Percentiles rank a stretch among this genome's conserved stretches.
Conservation (phyloP, 2,113 vertebrate genomes). For the Ammodytes dubius region DNA sequence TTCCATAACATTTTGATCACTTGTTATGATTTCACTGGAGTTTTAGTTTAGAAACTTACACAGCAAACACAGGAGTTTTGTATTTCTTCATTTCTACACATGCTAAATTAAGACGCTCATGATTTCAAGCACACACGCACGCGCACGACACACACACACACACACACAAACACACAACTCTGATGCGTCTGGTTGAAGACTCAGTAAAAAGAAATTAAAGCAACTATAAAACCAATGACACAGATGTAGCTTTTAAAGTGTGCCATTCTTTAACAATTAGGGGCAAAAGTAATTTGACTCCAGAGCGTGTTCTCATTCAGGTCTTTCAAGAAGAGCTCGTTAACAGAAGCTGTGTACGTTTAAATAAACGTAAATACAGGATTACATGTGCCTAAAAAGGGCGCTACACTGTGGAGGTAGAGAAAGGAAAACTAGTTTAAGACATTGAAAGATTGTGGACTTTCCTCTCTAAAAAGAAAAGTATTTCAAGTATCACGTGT, state of each 20-base stretch:
- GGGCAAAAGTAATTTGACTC: conserved; percentile 1
- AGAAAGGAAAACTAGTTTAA: conserved; percentile 44
- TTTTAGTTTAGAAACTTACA: conserved; percentile 44
- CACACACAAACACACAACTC: conserved; percentile 9
- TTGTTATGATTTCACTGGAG: conserved; percentile 31
- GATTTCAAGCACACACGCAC: neutral
- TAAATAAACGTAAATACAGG: conserved; percentile 21
- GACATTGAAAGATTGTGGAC: conserved; percentile 54
- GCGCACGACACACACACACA: conserved; percentile 2
- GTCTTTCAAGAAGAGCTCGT: conserved; percentile 5
- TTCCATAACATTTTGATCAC: conserved; percentile 44
- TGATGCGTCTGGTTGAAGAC: neutral
- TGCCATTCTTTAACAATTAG: neutral
- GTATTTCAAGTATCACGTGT: conserved; percentile 71
- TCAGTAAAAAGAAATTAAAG: conserved; percentile 28
- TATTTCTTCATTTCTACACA: conserved; percentile 32
- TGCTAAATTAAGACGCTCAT: conserved; percentile 18
- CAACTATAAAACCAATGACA: conserved; percentile 5
- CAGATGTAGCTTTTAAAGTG: conserved; percentile 1
- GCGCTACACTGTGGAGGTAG: conserved; percentile 51
- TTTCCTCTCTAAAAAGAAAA: conserved; percentile 35
- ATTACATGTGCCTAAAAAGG: conserved; percentile 8
- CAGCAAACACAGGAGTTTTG: conserved; percentile 49
- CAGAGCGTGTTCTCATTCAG: conserved; percentile 28
- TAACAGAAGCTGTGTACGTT: neutral